phyloP scores from a whole-genome alignment of 2,888 invertebrate species.

The Endotricha flammealis region DNA sequence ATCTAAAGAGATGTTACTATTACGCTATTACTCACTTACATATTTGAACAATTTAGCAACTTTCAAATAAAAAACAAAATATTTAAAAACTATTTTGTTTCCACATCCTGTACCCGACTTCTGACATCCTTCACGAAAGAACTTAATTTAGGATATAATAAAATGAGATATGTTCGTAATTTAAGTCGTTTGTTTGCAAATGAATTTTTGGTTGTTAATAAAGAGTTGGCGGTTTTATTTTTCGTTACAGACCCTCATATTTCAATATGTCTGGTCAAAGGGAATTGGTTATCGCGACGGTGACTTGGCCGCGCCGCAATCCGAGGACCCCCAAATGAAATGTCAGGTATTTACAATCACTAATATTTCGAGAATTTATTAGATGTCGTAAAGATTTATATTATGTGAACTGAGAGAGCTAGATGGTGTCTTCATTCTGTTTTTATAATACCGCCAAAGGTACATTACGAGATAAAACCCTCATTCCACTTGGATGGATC shows the following conservation, averaged over 20 bases:
- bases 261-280: slow-evolving; percentile 53
- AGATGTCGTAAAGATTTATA: slow-evolving; percentile 22
- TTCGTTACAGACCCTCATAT: slow-evolving; percentile 58
- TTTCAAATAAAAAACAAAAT: too few species aligned
- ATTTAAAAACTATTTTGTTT: too few species aligned
- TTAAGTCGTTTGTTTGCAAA: slow-evolving; percentile 34
- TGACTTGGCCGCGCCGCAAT: slow-evolving; percentile 25
- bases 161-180: slow-evolving; percentile 44
- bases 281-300: slow-evolving; percentile 44
- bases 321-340: slow-evolving; percentile 25
- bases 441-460: too few species aligned
- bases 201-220: slow-evolving; percentile 40
- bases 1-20: too few species aligned
- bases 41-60: too few species aligned
- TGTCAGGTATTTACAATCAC: slow-evolving; percentile 21
- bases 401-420: too few species aligned
- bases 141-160: slow-evolving; percentile 55
- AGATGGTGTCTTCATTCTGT: too few species aligned
- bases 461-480: too few species aligned
- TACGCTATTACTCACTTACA: too few species aligned
- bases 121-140: slow-evolving; percentile 29
- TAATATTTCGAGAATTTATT: slow-evolving; percentile 29
- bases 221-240: slow-evolving; percentile 45
- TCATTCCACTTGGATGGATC: too few species aligned
- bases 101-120: slow-evolving; percentile 25